Percentiles rank a stretch among this genome's conserved stretches.
Conservation (phyloP, 2,888 invertebrate species). For the Escarpia spicata region DNA sequence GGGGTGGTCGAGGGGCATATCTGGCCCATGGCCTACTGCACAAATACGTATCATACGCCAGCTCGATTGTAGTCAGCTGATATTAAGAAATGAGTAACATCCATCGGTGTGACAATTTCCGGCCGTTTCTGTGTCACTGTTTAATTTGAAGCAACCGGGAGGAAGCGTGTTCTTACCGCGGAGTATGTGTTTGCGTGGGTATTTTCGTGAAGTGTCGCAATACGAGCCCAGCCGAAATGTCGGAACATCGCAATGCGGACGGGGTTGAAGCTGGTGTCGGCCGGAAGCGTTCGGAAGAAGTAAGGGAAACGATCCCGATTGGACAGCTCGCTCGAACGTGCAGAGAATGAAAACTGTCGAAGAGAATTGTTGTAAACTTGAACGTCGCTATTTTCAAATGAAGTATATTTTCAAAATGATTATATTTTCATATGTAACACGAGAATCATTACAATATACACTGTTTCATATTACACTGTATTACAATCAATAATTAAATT, state of each 20-base stretch:
- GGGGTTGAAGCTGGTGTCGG: slow-evolving; percentile 94
- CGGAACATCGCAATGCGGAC: slow-evolving; percentile 78
- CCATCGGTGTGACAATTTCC: neutral
- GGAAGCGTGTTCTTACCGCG: neutral
- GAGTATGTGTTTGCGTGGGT: neutral
- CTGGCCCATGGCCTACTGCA: no score
- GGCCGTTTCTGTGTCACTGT: neutral
- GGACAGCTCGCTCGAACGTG: slow-evolving; percentile 74
- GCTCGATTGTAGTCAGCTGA: no score
- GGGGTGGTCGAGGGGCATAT: no score
- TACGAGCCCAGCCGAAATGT: neutral
- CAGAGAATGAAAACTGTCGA: neutral
- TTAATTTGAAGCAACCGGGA: neutral
- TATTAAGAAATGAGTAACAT: neutral
- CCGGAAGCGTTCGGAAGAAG: slow-evolving; percentile 95
- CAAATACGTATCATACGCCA: no score
- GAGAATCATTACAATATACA: no score
- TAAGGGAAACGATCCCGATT: slow-evolving; percentile 80
- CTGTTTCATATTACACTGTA: no score
- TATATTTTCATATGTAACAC: no score
- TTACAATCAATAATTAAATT: no score
- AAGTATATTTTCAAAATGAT: neutral
- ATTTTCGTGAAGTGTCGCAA: neutral
- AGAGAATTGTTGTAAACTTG: neutral
- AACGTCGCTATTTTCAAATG: neutral